Conservation (phyloP, 2,888 invertebrate genomes). For the Hirtodrosophila duncani region DNA sequence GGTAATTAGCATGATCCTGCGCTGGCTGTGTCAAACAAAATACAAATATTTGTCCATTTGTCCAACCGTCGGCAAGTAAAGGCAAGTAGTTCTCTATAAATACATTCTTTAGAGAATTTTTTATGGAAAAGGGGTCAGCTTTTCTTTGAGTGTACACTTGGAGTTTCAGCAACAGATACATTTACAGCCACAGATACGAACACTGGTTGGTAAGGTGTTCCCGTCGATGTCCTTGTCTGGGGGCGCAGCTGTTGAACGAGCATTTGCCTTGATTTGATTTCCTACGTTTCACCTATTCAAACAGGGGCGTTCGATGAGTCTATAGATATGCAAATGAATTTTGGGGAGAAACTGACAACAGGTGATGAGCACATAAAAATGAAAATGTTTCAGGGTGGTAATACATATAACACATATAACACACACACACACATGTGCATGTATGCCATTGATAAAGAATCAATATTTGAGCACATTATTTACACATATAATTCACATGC, state of each 20-base stretch:
- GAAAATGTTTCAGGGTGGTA: too few relatives aligned
- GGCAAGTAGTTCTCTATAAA: too few relatives aligned
- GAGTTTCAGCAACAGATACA: slow-evolving; percentile 12
- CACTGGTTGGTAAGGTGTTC: slow-evolving; percentile 41
- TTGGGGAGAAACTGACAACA: slow-evolving; percentile 41
- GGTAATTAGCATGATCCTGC: too few relatives aligned
- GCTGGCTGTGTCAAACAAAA: too few relatives aligned
- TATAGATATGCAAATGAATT: slow-evolving; percentile 56
- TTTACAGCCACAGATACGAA: slow-evolving; percentile 10
- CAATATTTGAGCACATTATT: too few relatives aligned
- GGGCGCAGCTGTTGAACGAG: slow-evolving; percentile 50
- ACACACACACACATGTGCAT: not conserved
- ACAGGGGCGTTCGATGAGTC: slow-evolving; percentile 18
- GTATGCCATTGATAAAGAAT: too few relatives aligned
- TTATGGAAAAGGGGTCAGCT: too few relatives aligned
- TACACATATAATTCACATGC: slow-evolving; percentile 26
- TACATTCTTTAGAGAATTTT: too few relatives aligned
- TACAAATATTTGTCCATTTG: too few relatives aligned
- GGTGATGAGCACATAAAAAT: slow-evolving; percentile 62
- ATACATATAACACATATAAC: slow-evolving; percentile 38
- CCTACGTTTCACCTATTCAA: slow-evolving; percentile 43
- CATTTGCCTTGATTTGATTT: slow-evolving; percentile 68
- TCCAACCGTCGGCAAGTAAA: too few relatives aligned
- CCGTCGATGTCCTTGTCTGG: slow-evolving; percentile 6
- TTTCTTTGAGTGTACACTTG: too few relatives aligned